Conservation (phyloP, 2,888 invertebrate species). For the Brachypalpus laphriformis region DNA sequence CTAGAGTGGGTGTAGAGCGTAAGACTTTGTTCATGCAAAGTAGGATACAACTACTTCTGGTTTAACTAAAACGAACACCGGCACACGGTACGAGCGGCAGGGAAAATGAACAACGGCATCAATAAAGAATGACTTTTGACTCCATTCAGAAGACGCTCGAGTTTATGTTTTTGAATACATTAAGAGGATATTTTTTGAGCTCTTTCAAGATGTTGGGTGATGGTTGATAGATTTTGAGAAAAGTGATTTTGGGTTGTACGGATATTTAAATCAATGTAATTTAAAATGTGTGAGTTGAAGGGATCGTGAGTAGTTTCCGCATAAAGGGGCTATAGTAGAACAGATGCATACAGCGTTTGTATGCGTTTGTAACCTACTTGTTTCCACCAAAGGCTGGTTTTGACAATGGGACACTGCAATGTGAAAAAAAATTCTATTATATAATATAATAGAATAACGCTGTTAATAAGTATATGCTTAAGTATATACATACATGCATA, state of each 20-base stretch:
- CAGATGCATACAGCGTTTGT: no score
- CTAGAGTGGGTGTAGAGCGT: neutral
- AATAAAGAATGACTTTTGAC: constrained; percentile 62
- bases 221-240: neutral
- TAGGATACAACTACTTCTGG: constrained; percentile 27
- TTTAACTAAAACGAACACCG: constrained; percentile 4
- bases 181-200: constrained; percentile 36
- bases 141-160: constrained; percentile 26
- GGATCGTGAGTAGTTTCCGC: neutral
- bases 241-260: neutral
- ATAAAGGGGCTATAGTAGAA: neutral
- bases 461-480: no score
- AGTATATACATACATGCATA: no score
- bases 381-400: no score
- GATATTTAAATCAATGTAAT: neutral
- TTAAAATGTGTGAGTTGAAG: neutral
- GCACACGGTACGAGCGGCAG: neutral
- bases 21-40: constrained; percentile 47
- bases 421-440: no score
- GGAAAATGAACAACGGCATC: constrained; percentile 54
- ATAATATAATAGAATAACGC: no score
- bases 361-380: no score
- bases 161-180: constrained; percentile 54
- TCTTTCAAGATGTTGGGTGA: neutral
- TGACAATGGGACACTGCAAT: no score